phyloP scores from a whole-genome alignment of 2,797 vertebrate genomes.

The Leptodactylus fallax region DNA sequence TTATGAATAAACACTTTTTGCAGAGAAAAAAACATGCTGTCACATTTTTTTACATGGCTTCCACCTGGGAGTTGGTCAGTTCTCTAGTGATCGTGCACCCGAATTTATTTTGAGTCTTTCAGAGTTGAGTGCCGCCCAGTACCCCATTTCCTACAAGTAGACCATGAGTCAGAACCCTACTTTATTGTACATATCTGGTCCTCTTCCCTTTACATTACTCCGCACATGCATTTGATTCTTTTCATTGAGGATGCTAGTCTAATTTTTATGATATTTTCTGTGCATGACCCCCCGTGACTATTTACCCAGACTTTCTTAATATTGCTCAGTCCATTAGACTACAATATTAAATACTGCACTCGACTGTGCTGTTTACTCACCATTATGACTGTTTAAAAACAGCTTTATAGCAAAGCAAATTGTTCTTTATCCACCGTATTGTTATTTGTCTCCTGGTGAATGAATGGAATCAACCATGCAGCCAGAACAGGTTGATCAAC shows the following conservation, averaged over 20 bases:
- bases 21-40: too few relatives aligned
- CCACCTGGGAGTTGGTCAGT: too few relatives aligned
- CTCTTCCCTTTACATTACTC: slow-evolving; percentile 8
- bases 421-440: slow-evolving; percentile 52
- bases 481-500: slow-evolving; percentile 61
- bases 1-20: too few relatives aligned
- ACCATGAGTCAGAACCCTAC: background rate
- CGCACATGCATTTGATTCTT: slow-evolving; percentile 27
- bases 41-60: too few relatives aligned
- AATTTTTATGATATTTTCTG: slow-evolving; percentile 18
- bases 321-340: slow-evolving; percentile 53
- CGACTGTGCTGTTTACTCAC: slow-evolving; percentile 35
- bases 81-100: too few relatives aligned
- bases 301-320: slow-evolving; percentile 44
- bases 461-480: slow-evolving; percentile 61
- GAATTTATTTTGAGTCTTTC: too few relatives aligned
- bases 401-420: slow-evolving; percentile 58
- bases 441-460: slow-evolving; percentile 60
- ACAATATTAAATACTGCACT: slow-evolving; percentile 45
- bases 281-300: slow-evolving; percentile 37
- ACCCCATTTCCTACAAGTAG: too few relatives aligned
- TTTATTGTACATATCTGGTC: background rate
- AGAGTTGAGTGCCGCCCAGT: too few relatives aligned
- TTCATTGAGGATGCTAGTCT: background rate
- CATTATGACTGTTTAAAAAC: slow-evolving; percentile 58